A percentile compares a stretch with the other conserved stretches of the same genome.
Conservation (phyloP, 1,140 invertebrate species). For the Drosophila persimilis region DNA sequence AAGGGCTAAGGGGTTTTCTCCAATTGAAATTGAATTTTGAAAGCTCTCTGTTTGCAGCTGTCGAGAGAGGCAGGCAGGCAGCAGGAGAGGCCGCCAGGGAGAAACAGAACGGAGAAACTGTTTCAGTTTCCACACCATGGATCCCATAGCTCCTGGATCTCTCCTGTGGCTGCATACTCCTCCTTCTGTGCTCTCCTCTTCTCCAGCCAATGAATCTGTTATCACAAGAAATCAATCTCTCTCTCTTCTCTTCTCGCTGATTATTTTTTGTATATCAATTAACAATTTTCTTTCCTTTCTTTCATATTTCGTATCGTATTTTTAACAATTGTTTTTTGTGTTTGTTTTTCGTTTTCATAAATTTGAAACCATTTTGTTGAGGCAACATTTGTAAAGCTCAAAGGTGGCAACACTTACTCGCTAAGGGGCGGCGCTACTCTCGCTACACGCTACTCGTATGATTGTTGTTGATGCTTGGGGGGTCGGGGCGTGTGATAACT, state of each 20-base stretch:
- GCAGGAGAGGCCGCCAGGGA: background rate
- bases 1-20: constrained; percentile 30
- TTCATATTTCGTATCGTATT: constrained; percentile 21
- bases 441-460: constrained; percentile 40
- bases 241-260: constrained; percentile 29
- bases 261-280: constrained; percentile 45
- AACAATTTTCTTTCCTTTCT: constrained; percentile 54
- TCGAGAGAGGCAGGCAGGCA: background rate
- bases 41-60: constrained; percentile 51
- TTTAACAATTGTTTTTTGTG: constrained; percentile 31
- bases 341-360: constrained; percentile 59
- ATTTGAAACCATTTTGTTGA: constrained; percentile 77
- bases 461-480: constrained; percentile 24
- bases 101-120: constrained; percentile 36
- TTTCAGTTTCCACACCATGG: constrained; percentile 37
- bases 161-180: background rate
- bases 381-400: constrained; percentile 81
- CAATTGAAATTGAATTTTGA: constrained; percentile 67
- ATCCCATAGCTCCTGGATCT: no score
- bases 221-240: constrained; percentile 77
- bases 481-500: constrained; percentile 8
- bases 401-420: constrained; percentile 75
- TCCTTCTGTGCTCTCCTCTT: constrained; percentile 10
- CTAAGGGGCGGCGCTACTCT: constrained; percentile 22
- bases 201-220: constrained; percentile 51